Conservation (phyloP, 2,797 vertebrate genomes). For the Acanthiza pusilla region DNA sequence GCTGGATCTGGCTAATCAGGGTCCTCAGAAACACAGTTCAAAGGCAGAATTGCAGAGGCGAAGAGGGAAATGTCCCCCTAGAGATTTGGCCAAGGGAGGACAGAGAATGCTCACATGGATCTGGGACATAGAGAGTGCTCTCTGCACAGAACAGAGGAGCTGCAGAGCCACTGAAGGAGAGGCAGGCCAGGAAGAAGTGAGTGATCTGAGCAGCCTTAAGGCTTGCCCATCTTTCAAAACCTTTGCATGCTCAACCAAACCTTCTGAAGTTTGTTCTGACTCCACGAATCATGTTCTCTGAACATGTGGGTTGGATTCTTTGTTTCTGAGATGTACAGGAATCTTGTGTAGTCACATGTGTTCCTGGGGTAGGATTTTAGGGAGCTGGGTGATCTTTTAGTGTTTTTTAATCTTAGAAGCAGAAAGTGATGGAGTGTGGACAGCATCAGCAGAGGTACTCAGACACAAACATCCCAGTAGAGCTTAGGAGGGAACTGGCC, state of each 20-base stretch:
- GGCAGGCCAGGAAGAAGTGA: background rate
- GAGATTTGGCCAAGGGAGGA: background rate
- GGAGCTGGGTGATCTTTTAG: background rate
- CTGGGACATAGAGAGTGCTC: background rate
- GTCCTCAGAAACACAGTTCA: background rate
- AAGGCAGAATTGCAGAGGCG: background rate
- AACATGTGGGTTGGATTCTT: background rate
- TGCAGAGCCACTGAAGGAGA: background rate
- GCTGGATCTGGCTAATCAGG: background rate
- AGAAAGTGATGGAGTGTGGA: background rate
- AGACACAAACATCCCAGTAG: background rate
- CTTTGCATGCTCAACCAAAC: background rate
- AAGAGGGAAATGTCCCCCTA: too few species aligned
- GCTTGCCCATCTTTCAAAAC: background rate
- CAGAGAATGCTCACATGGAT: background rate
- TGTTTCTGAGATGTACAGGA: background rate
- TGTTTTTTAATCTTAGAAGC: background rate
- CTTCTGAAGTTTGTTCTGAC: background rate
- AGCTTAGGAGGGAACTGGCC: background rate
- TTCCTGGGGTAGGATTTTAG: background rate
- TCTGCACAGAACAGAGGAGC: background rate
- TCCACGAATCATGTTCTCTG: background rate
- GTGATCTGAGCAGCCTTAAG: background rate
- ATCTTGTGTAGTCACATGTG: background rate
- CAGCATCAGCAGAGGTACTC: background rate